A percentile compares a stretch with the other conserved stretches of the same genome.
Conservation (phyloP, 2,797 vertebrate species). For the Myioborus melanocephalus region DNA sequence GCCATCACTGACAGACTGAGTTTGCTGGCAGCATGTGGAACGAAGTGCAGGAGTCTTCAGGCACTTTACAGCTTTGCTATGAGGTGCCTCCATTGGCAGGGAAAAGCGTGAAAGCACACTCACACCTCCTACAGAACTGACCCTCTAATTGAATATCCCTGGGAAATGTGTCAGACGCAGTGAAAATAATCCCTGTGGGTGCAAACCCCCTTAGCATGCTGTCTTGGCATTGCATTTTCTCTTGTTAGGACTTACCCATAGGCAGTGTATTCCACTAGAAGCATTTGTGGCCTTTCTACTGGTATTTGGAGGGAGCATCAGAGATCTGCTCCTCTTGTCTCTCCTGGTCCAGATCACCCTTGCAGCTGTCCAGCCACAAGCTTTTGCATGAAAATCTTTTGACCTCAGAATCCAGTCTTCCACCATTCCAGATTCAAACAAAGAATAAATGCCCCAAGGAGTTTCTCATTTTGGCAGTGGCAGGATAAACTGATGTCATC, state of each 20-base stretch:
- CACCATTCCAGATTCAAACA: neutral
- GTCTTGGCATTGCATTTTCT: neutral
- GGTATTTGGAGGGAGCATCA: neutral
- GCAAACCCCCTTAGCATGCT: neutral
- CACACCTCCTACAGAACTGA: neutral
- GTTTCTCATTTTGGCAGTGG: neutral
- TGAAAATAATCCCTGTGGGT: conserved; percentile 19
- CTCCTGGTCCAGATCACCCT: neutral
- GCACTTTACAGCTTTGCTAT: conserved; percentile 21
- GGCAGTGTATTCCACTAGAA: neutral
- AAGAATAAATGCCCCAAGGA: neutral
- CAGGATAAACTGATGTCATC: neutral
- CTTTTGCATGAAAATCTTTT: neutral
- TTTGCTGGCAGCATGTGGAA: neutral
- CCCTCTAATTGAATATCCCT: conserved; percentile 57
- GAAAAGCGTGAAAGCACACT: conserved; percentile 2
- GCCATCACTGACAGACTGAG: neutral
- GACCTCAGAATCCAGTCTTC: neutral
- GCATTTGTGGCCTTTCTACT: neutral
- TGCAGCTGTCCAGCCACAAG: neutral
- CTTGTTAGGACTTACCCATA: neutral
- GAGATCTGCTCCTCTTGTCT: neutral
- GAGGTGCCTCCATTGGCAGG: conserved; percentile 25
- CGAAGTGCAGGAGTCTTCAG: neutral
- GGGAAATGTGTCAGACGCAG: conserved; percentile 42